A percentile compares a stretch with the other conserved stretches of the same genome.
Conservation (phyloP, 2,113 vertebrate genomes). For the Bujurquina vittata region DNA sequence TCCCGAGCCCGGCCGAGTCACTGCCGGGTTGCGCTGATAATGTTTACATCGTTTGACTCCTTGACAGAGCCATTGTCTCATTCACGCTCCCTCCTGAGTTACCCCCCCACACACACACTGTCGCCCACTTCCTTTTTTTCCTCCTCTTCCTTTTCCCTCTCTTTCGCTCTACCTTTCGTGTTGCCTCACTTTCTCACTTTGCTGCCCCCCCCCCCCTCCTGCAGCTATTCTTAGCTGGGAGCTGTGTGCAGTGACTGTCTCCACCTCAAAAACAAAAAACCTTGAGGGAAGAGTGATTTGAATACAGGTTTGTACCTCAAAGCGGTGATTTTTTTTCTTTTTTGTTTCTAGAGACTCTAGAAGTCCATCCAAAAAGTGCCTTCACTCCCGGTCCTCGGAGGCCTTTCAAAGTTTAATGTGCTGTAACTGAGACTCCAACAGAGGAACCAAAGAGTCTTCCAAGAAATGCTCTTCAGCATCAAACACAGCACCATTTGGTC, state of each 20-base stretch:
- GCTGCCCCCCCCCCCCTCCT: constrained; percentile 40
- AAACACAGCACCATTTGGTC: neutral
- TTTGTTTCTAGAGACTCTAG: constrained; percentile 27
- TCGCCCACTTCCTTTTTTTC: constrained; percentile 37
- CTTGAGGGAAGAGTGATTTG: constrained; percentile 52
- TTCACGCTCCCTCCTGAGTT: constrained; percentile 38
- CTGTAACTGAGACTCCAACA: constrained; percentile 47
- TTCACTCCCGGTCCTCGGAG: constrained; percentile 45
- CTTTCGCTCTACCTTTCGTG: constrained; percentile 19
- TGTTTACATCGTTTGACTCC: constrained; percentile 62
- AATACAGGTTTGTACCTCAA: constrained; percentile 61
- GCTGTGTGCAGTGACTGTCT: constrained; percentile 71
- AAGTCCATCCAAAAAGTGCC: constrained; percentile 60
- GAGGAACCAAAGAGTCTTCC: constrained; percentile 43
- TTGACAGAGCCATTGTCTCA: constrained; percentile 62
- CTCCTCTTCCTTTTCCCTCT: neutral
- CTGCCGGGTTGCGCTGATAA: constrained; percentile 34
- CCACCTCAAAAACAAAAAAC: constrained; percentile 65
- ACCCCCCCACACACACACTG: neutral
- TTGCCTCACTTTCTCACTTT: constrained; percentile 46
- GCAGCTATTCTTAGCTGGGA: constrained; percentile 73
- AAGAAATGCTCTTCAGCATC: constrained; percentile 35
- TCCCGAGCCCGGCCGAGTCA: constrained; percentile 44
- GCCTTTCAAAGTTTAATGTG: constrained; percentile 57
- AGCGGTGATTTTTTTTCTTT: constrained; percentile 19